phyloP scores from a whole-genome alignment of 1,140 invertebrate genomes.

The Scaptomyza graminum region DNA sequence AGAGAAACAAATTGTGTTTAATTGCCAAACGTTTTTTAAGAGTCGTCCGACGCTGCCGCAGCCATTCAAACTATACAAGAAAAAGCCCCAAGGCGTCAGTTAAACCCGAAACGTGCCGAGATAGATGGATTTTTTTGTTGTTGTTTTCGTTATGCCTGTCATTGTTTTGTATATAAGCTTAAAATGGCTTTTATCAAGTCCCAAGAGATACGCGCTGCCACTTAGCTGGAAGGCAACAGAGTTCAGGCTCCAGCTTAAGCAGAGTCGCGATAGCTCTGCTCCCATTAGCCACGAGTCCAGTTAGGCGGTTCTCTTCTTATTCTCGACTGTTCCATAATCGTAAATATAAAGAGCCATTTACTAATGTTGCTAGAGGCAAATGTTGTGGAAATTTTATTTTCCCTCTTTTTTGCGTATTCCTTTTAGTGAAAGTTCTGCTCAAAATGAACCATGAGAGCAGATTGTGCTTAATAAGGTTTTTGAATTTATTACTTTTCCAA shows the following conservation, averaged over 20 bases:
- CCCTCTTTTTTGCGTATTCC: not conserved
- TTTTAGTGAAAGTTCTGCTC: not conserved
- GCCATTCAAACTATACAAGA: conserved; percentile 23
- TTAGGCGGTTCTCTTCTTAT: conserved; percentile 2
- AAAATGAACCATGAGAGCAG: conserved; percentile 1
- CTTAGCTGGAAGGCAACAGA: conserved; percentile 53
- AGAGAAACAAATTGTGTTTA: conserved; percentile 32
- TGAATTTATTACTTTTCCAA: too few species aligned
- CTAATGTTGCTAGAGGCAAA: not conserved
- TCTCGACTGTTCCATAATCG: conserved; percentile 10
- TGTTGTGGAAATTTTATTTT: not conserved
- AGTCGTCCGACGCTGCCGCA: conserved; percentile 1
- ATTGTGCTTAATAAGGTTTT: too few species aligned
- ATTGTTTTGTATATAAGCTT: conserved; percentile 13
- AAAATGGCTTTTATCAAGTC: conserved; percentile 69
- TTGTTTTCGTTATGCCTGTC: conserved; percentile 14
- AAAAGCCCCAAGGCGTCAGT: conserved; percentile 24
- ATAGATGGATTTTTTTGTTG: conserved; percentile 27
- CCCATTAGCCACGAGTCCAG: not conserved
- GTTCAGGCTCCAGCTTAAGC: conserved; percentile 1
- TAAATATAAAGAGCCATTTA: conserved; percentile 8
- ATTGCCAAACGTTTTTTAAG: conserved; percentile 53
- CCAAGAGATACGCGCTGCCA: conserved; percentile 58
- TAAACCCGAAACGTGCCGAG: conserved; percentile 29
- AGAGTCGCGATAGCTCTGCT: not conserved